A percentile compares a stretch with the other conserved stretches of the same genome.
These are phyloP conservation scores for Muscicapa comitata DNA, from an alignment of 2,797 vertebrate species.

Conservation along the genomic window DNA sequence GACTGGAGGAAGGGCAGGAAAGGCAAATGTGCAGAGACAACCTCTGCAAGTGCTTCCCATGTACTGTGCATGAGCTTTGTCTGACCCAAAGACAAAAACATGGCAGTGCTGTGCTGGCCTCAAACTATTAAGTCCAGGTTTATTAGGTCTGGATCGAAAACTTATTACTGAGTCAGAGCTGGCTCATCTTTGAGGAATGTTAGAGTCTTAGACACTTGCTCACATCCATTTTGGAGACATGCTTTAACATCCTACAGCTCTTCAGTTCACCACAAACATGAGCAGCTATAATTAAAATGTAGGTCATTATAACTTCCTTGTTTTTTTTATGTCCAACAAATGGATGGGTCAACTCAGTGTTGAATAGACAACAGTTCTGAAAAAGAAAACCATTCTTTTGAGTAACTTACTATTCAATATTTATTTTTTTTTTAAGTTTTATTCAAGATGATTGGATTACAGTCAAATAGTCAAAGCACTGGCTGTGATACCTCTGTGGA, in stretches of 20 bases:
- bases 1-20: not conserved
- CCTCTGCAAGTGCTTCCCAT: not conserved
- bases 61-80: accelerated
- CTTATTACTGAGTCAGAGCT: not conserved
- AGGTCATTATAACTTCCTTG: not conserved
- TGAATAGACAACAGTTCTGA: not conserved
- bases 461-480: not conserved
- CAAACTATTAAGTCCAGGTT: not conserved
- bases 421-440: not conserved
- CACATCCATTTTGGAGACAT: not conserved
- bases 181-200: not conserved
- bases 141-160: not conserved
- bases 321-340: not conserved
- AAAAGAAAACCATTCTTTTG: not conserved
- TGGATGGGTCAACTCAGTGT: not conserved
- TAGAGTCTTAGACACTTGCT: not conserved
- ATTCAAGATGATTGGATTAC: not conserved
- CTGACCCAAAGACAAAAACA: not conserved
- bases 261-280: not conserved
- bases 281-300: not conserved
- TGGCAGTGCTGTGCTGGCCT: not conserved
- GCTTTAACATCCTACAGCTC: not conserved
- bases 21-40: not conserved
- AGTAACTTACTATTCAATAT: not conserved
- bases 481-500: not conserved